These are phyloP conservation scores for Coregonus ussuriensis DNA, from an alignment of 2,797 vertebrate species.

Conservation along the genomic window DNA sequence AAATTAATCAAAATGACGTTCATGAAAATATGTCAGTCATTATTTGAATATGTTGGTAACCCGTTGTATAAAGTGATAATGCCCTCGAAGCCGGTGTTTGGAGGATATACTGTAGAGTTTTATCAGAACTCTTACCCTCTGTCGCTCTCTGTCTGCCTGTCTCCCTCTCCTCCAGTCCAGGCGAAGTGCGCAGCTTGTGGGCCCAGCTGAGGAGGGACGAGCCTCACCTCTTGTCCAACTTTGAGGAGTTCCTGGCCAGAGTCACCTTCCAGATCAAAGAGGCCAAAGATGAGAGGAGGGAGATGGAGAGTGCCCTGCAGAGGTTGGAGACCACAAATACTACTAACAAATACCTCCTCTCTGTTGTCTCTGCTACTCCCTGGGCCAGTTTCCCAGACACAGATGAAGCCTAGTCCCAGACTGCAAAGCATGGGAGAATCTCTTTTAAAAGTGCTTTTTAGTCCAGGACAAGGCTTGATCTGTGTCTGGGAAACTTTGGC, in stretches of 20 bases:
- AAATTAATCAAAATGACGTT: no score
- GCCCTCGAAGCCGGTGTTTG: no score
- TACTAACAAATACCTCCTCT: background rate
- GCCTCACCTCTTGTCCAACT: slow-evolving; percentile 85
- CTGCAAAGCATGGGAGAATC: background rate
- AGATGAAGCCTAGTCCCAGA: background rate
- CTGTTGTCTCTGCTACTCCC: background rate
- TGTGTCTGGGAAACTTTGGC: background rate
- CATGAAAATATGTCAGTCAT: no score
- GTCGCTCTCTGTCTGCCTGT: background rate
- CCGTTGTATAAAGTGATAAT: no score
- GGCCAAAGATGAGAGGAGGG: slow-evolving; percentile 85
- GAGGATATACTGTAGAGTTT: no score
- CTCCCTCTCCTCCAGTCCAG: slow-evolving; percentile 70
- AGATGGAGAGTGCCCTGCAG: slow-evolving; percentile 85
- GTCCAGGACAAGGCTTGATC: background rate
- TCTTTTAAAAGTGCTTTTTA: background rate
- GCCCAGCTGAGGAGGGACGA: slow-evolving; percentile 83
- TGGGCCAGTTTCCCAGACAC: background rate
- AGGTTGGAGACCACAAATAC: slow-evolving; percentile 68
- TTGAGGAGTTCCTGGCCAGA: slow-evolving; percentile 87
- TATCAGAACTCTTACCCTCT: background rate
- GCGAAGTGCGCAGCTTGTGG: slow-evolving; percentile 86
- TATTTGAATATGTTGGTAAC: no score
- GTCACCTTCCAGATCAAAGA: slow-evolving; percentile 88